A percentile compares a stretch with the other conserved stretches of the same genome.
Conservation (phyloP, 2,888 invertebrate species). For the Cantharis rustica region DNA sequence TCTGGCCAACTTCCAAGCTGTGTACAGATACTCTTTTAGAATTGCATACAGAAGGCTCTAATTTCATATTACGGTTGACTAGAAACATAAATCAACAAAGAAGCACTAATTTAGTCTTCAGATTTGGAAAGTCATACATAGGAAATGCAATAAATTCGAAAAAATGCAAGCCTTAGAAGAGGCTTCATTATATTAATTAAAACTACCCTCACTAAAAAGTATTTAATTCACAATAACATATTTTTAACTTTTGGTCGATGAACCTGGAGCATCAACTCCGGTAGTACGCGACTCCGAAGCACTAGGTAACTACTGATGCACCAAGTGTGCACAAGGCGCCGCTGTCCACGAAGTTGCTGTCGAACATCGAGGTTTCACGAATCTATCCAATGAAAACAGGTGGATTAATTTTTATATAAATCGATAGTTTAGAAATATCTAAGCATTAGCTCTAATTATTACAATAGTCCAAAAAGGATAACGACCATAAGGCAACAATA, state of each 20-base stretch:
- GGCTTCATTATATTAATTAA: background rate
- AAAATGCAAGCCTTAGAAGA: constrained; percentile 2
- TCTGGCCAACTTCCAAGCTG: constrained; percentile 41
- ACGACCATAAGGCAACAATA: too few species aligned
- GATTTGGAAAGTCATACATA: background rate
- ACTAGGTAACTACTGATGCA: constrained; percentile 5
- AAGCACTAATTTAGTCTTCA: background rate
- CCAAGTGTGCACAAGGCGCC: constrained; percentile 7
- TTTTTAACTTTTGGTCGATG: constrained; percentile 1
- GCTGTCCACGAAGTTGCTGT: constrained; percentile 5
- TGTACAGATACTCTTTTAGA: constrained; percentile 44
- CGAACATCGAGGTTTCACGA: constrained; percentile 8
- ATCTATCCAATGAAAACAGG: background rate
- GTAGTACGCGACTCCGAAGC: background rate
- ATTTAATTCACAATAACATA: background rate
- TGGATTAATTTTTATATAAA: background rate
- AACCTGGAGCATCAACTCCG: background rate
- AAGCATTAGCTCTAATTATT: background rate
- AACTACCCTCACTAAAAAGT: background rate
- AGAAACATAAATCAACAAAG: constrained; percentile 2
- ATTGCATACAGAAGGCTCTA: constrained; percentile 43
- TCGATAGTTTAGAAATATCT: background rate
- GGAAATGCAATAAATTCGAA: background rate
- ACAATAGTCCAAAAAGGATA: background rate
- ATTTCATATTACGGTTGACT: constrained; percentile 43